phyloP scores from a whole-genome alignment of 2,888 invertebrate genomes.

The Chrysopilus asiliformis region DNA sequence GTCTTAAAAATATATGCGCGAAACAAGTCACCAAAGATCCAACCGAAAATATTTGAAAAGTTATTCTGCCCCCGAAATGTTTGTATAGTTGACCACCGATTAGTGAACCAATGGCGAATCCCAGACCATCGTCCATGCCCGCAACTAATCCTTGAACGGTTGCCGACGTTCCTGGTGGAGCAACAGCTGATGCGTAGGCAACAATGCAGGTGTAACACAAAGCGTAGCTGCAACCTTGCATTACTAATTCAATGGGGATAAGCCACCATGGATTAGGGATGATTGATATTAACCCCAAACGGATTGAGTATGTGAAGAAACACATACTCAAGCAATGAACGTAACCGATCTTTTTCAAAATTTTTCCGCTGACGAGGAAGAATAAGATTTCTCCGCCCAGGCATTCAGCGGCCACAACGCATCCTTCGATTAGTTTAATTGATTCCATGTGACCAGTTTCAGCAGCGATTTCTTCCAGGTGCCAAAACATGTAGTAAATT shows the following conservation, averaged over 20 bases:
- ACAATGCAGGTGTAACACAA: conserved; percentile 73
- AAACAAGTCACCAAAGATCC: conserved; percentile 29
- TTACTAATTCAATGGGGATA: conserved; percentile 60
- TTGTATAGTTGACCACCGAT: conserved; percentile 57
- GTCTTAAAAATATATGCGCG: conserved; percentile 30
- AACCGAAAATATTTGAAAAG: conserved; percentile 40
- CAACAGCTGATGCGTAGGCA: conserved; percentile 50
- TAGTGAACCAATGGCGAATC: conserved; percentile 63
- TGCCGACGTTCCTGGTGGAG: conserved; percentile 62
- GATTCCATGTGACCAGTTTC: conserved; percentile 45
- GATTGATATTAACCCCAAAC: conserved; percentile 61
- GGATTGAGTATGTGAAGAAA: conserved; percentile 59
- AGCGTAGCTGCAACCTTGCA: conserved; percentile 81
- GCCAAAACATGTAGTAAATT: conserved; percentile 74
- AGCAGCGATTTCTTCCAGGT: conserved; percentile 60
- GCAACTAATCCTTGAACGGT: conserved; percentile 77
- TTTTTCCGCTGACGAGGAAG: conserved; percentile 58
- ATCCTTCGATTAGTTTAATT: conserved; percentile 66
- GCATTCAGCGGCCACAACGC: conserved; percentile 65
- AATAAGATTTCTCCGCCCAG: conserved; percentile 66
- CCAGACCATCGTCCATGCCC: conserved; percentile 74
- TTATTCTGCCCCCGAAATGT: conserved; percentile 44
- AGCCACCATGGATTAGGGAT: conserved; percentile 72
- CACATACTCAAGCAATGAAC: conserved; percentile 64
- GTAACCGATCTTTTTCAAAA: conserved; percentile 66